Evolutionary conservation across 2,888 invertebrate genomes (phyloP).

Genomic region (Dermolepida albohirtum): DNA sequence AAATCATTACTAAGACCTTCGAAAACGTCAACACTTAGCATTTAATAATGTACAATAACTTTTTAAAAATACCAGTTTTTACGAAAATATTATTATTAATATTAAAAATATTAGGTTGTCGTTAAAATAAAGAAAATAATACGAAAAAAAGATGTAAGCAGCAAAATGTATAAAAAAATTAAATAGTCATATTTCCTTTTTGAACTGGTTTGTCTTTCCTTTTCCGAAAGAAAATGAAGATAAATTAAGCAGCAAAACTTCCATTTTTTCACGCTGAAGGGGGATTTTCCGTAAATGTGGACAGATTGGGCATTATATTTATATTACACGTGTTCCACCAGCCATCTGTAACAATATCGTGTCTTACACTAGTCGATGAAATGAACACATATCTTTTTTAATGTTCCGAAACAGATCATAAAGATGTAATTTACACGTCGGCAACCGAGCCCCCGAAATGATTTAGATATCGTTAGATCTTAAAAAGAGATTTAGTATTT

Average conservation of each 20-base stretch:
- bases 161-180: too few species aligned
- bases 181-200: too few species aligned
- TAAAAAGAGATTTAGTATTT: slow-evolving; percentile 16
- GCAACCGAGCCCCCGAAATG: slow-evolving; percentile 6
- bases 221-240: slow-evolving; percentile 12
- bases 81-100: too few species aligned
- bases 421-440: slow-evolving; percentile 44
- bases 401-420: slow-evolving; percentile 39
- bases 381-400: slow-evolving; percentile 44
- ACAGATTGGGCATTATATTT: slow-evolving; percentile 46
- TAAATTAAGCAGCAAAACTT: slow-evolving; percentile 20
- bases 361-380: slow-evolving; percentile 37
- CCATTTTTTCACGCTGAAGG: slow-evolving; percentile 8
- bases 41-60: too few species aligned
- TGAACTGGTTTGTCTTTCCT: neutral
- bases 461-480: slow-evolving; percentile 16
- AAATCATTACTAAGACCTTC: too few species aligned
- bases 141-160: too few species aligned
- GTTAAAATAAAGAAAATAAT: too few species aligned
- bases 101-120: too few species aligned
- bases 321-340: slow-evolving; percentile 42
- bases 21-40: too few species aligned
- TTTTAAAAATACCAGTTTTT: too few species aligned
- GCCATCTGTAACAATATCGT: slow-evolving; percentile 42
- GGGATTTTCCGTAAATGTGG: slow-evolving; percentile 44